phyloP scores from a whole-genome alignment of 2,797 vertebrate genomes.

The Platyrinchus mystaceus region DNA sequence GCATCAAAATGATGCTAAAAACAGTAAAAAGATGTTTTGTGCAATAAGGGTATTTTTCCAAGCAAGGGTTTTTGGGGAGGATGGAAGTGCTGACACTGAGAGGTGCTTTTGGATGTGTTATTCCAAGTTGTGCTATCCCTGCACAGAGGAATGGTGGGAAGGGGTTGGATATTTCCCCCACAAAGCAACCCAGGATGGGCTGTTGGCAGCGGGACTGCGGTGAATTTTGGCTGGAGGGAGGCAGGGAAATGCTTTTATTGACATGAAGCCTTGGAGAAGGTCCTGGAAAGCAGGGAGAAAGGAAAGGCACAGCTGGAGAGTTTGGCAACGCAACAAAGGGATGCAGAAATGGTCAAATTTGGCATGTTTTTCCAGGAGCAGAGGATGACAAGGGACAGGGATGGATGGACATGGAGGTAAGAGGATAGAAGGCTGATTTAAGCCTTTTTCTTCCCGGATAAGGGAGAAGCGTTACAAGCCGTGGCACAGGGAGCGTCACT shows the following conservation, averaged over 20 bases:
- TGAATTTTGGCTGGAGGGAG: neutral
- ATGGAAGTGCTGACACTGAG: neutral
- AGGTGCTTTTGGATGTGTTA: neutral
- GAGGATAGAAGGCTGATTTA: neutral
- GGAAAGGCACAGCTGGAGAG: neutral
- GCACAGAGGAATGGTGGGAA: accelerated
- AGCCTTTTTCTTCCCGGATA: accelerated
- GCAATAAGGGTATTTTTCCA: neutral
- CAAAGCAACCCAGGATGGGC: neutral
- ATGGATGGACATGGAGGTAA: neutral
- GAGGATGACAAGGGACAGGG: neutral
- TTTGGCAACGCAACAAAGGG: accelerated
- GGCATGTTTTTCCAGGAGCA: accelerated
- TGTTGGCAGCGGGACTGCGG: accelerated
- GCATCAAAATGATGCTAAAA: neutral
- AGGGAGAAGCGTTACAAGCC: accelerated
- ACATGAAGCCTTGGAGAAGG: neutral
- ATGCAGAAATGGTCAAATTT: neutral
- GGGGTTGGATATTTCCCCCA: neutral
- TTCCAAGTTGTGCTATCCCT: neutral
- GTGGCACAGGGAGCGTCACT: accelerated
- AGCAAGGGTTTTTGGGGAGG: neutral
- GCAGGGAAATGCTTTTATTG: neutral
- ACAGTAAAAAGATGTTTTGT: neutral
- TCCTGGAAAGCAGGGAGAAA: neutral